Evolutionary conservation across 2,113 vertebrate genomes (phyloP).

Genomic region (Xenus cinereus): DNA sequence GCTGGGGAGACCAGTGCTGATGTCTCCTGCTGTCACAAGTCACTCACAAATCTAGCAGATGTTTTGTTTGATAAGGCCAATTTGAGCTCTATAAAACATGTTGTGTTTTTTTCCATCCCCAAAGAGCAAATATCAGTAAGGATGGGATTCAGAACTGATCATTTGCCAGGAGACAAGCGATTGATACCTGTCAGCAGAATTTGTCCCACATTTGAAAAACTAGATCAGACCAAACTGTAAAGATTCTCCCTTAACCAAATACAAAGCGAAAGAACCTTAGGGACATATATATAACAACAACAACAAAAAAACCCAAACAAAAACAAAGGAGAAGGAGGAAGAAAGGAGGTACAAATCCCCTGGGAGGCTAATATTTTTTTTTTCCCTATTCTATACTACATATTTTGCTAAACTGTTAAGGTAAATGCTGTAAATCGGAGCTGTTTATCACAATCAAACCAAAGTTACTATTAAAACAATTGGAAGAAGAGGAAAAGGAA

Average conservation of each 20-base stretch:
- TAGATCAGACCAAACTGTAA: neutral
- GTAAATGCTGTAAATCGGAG: neutral
- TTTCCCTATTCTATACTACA: neutral
- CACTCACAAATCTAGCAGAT: constrained; percentile 72
- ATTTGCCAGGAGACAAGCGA: neutral
- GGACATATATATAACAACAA: neutral
- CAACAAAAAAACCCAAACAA: no score
- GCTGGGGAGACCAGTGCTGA: constrained; percentile 57
- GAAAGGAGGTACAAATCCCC: neutral
- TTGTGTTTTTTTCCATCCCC: constrained; percentile 30
- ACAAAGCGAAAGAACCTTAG: neutral
- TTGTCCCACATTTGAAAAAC: neutral
- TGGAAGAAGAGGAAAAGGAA: neutral
- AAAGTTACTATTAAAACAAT: neutral
- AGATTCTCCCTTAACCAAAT: constrained; percentile 2
- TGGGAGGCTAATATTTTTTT: neutral
- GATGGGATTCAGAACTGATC: constrained; percentile 31
- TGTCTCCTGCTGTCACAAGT: constrained; percentile 74
- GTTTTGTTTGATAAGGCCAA: constrained; percentile 74
- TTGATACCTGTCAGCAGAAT: constrained; percentile 14
- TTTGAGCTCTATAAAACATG: constrained; percentile 69
- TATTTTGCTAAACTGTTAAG: neutral
- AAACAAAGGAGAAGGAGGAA: neutral
- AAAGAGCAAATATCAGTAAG: constrained; percentile 63
- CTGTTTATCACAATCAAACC: neutral